Evolutionary conservation across 2,113 vertebrate genomes (phyloP).

Genomic region (Sceloporus undulatus): DNA sequence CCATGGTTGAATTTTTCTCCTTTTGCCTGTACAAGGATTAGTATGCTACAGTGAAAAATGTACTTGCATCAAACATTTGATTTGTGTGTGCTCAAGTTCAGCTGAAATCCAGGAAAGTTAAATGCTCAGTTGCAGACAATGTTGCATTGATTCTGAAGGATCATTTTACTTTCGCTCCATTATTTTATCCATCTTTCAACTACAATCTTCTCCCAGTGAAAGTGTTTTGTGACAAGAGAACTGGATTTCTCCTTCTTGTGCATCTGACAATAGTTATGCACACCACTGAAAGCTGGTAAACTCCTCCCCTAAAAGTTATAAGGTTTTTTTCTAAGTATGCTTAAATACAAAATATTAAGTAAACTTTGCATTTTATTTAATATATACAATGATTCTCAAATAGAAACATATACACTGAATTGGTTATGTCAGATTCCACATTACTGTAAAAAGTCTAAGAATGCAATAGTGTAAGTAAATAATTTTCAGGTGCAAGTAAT

Average conservation of each 20-base stretch:
- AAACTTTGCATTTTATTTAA: conserved; percentile 80
- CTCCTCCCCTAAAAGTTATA: conserved; percentile 50
- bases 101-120: background rate
- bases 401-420: conserved; percentile 77
- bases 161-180: background rate
- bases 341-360: conserved; percentile 81
- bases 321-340: conserved; percentile 66
- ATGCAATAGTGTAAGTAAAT: conserved; percentile 73
- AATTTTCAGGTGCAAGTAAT: conserved; percentile 75
- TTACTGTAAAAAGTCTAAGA: conserved; percentile 75
- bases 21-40: background rate
- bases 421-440: conserved; percentile 76
- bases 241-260: conserved; percentile 6
- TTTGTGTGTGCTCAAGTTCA: background rate
- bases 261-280: conserved; percentile 16
- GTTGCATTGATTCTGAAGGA: background rate
- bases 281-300: background rate
- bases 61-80: background rate
- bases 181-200: background rate
- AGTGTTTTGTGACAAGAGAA: background rate
- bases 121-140: background rate
- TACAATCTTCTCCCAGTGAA: background rate
- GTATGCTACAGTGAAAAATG: background rate
- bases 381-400: conserved; percentile 83
- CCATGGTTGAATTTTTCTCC: background rate